Percentiles rank a stretch among this genome's conserved stretches.
Evolutionary conservation across 1,140 invertebrate species (phyloP).

Genomic region (Drosophila punjabiensis): DNA sequence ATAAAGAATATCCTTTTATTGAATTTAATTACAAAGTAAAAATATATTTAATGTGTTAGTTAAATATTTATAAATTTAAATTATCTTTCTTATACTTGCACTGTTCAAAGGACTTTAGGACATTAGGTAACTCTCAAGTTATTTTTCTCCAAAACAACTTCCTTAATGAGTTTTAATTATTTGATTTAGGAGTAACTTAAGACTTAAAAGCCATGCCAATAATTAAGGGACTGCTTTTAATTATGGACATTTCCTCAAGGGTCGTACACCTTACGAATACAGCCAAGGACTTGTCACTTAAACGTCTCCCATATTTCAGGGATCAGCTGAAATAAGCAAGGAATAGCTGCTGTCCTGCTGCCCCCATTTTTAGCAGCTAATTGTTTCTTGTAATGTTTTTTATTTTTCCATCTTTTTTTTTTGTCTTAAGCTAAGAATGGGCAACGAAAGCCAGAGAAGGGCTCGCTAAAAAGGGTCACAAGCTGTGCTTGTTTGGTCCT

Average conservation of each 20-base stretch:
- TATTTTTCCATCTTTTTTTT: not conserved
- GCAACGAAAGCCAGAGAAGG: conserved; percentile 24
- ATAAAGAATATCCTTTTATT: too few species aligned
- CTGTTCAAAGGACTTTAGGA: too few species aligned
- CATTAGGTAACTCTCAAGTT: not conserved
- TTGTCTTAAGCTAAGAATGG: conserved; percentile 40
- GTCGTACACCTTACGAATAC: not conserved
- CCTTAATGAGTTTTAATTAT: conserved; percentile 1
- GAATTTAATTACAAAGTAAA: not conserved
- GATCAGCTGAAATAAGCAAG: conserved; percentile 16
- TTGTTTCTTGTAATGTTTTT: conserved; percentile 78
- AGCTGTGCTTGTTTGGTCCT: conserved; percentile 65
- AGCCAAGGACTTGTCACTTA: conserved; percentile 10
- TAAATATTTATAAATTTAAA: not conserved
- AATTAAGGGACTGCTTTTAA: conserved; percentile 11
- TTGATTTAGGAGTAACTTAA: not conserved
- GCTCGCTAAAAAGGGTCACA: conserved; percentile 72
- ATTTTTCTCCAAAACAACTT: not conserved
- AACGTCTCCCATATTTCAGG: conserved; percentile 6
- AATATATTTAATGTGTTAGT: not conserved
- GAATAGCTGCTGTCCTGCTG: conserved; percentile 49
- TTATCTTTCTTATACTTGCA: too few species aligned
- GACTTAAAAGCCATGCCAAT: conserved; percentile 2
- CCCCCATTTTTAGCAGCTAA: conserved; percentile 65
- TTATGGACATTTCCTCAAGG: conserved; percentile 3